Evolutionary conservation across 2,797 vertebrate genomes (phyloP).

Genomic region (Todus mexicanus): DNA sequence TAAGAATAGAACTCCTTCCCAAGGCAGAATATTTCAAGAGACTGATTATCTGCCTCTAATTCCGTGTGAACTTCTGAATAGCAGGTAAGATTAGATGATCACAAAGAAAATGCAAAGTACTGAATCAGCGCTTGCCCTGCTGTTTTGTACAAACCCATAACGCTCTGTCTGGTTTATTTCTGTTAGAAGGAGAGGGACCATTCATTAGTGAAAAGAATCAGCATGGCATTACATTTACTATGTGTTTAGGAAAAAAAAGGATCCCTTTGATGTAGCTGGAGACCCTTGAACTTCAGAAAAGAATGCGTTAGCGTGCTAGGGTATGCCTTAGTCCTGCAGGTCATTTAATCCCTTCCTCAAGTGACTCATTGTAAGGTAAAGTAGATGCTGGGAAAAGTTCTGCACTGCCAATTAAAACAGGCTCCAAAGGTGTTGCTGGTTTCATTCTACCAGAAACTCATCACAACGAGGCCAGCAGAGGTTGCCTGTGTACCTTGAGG

Average conservation of each 20-base stretch:
- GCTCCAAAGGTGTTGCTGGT: conserved; percentile 44
- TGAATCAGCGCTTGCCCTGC: not conserved
- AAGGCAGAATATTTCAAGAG: not conserved
- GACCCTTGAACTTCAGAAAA: conserved; percentile 65
- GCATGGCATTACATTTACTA: conserved; percentile 25
- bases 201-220: conserved; percentile 60
- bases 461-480: not conserved
- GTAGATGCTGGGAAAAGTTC: conserved; percentile 45
- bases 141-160: conserved; percentile 16
- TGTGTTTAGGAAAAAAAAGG: not conserved
- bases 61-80: conserved; percentile 1
- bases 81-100: conserved; percentile 28
- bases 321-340: conserved; percentile 6
- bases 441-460: conserved; percentile 51
- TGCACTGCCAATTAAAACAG: conserved; percentile 54
- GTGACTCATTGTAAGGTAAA: conserved; percentile 53
- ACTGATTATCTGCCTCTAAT: not conserved
- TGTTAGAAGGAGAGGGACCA: not conserved
- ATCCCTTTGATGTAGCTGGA: conserved; percentile 54
- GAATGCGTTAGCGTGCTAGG: conserved; percentile 8
- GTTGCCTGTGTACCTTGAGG: conserved; percentile 14
- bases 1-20: not conserved
- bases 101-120: conserved; percentile 19
- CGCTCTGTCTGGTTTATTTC: not conserved
- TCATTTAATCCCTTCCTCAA: conserved; percentile 51